Percentiles rank a stretch among this genome's conserved stretches.
Conservation (phyloP, 2,888 invertebrate species). For the Diaprepes abbreviatus region DNA sequence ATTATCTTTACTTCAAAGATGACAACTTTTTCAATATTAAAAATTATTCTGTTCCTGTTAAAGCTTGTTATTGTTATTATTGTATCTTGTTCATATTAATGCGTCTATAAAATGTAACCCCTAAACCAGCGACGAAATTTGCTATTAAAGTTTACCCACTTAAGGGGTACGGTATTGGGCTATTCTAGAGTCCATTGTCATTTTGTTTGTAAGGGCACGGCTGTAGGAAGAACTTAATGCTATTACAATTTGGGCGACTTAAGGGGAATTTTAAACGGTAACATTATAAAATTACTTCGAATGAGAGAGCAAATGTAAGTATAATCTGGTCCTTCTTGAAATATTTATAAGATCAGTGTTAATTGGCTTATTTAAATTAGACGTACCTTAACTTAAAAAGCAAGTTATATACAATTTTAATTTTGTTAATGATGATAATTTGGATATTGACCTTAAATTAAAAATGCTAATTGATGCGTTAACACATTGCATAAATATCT, state of each 20-base stretch:
- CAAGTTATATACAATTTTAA: no score
- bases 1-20: background rate
- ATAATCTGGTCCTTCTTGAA: background rate
- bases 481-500: no score
- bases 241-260: conserved; percentile 14
- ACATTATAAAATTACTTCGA: conserved; percentile 5
- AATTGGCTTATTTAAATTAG: no score
- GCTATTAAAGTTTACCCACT: conserved; percentile 14
- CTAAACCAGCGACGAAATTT: background rate
- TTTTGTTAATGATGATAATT: no score
- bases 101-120: background rate
- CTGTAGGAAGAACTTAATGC: conserved; percentile 8
- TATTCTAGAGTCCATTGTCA: background rate
- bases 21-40: background rate
- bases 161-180: background rate
- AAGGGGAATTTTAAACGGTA: conserved; percentile 5
- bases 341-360: conserved; percentile 5
- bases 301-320: background rate
- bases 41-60: background rate
- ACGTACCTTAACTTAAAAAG: no score
- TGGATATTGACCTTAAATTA: no score
- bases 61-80: background rate
- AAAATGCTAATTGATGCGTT: no score
- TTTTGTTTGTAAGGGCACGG: background rate
- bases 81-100: conserved; percentile 4